Percentiles rank a stretch among this genome's conserved stretches.
These are phyloP conservation scores for Sebastolobus alascanus DNA, from an alignment of 2,797 vertebrate species.

Conservation along the genomic window DNA sequence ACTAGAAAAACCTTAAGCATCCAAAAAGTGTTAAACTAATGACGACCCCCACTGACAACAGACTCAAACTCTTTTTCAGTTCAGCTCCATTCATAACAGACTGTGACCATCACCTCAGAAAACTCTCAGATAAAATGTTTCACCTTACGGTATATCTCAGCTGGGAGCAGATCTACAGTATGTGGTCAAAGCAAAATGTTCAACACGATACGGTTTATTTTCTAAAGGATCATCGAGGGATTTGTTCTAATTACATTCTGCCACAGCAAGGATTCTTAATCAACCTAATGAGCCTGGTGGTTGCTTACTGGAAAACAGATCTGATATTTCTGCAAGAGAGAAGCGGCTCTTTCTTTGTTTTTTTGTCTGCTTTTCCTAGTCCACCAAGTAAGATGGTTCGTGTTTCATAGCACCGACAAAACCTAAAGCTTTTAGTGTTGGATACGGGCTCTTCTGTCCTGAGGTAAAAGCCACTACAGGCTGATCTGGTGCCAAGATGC, in stretches of 20 bases:
- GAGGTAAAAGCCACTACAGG: conserved; percentile 52
- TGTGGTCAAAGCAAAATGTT: conserved; percentile 38
- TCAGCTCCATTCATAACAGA: not conserved
- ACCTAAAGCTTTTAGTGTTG: conserved; percentile 55
- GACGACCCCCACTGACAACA: not conserved
- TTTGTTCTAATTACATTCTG: conserved; percentile 70
- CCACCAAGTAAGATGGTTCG: conserved; percentile 26
- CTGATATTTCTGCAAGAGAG: conserved; percentile 33
- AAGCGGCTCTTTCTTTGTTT: conserved; percentile 23
- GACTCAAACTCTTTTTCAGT: not conserved
- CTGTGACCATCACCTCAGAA: not conserved
- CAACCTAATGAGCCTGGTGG: conserved; percentile 62
- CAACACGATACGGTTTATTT: conserved; percentile 38
- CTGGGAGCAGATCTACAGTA: conserved; percentile 9
- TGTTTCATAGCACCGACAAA: conserved; percentile 44
- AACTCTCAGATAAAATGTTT: conserved; percentile 18
- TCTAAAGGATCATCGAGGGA: conserved; percentile 58
- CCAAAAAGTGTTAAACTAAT: not conserved
- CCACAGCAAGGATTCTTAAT: conserved; percentile 65
- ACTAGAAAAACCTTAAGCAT: conserved; percentile 7
- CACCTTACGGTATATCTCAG: conserved; percentile 4
- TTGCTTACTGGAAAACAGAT: conserved; percentile 45
- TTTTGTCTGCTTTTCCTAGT: conserved; percentile 25
- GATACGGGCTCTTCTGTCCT: conserved; percentile 39
- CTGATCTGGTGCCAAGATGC: conserved; percentile 63